Percentiles rank a stretch among this genome's conserved stretches.
Evolutionary conservation across 2,113 vertebrate species (phyloP).

Genomic region (Ceratotherium simum): DNA sequence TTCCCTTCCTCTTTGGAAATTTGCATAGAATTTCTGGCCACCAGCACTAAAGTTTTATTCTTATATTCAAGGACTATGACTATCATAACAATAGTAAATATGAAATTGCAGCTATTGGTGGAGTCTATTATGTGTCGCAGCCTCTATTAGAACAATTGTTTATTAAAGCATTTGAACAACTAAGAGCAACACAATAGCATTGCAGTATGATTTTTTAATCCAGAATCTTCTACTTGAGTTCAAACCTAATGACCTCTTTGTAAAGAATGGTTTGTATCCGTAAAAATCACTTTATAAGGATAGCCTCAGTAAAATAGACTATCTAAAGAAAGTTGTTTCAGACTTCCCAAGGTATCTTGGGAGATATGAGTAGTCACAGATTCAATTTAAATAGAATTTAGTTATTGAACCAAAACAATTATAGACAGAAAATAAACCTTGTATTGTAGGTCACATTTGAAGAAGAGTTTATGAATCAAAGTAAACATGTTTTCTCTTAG

Average conservation of each 20-base stretch:
- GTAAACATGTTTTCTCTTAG: not conserved
- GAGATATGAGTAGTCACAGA: not conserved
- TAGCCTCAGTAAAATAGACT: not conserved
- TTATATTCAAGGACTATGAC: not conserved
- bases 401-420: constrained; percentile 1
- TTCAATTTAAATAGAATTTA: constrained; percentile 58
- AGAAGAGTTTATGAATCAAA: not conserved
- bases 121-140: not conserved
- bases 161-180: not conserved
- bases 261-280: not conserved
- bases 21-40: not conserved
- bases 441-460: not conserved
- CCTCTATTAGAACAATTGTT: not conserved
- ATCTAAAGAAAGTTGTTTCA: not conserved
- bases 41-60: not conserved
- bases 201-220: not conserved
- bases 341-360: not conserved
- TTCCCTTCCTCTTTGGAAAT: not conserved
- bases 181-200: not conserved
- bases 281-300: constrained; percentile 6
- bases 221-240: not conserved
- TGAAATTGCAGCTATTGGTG: not conserved
- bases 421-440: not conserved
- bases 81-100: not conserved
- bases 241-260: constrained; percentile 19